These are phyloP conservation scores for Anagrus nilaparvatae DNA, from an alignment of 1,140 invertebrate species.

Conservation along the genomic window DNA sequence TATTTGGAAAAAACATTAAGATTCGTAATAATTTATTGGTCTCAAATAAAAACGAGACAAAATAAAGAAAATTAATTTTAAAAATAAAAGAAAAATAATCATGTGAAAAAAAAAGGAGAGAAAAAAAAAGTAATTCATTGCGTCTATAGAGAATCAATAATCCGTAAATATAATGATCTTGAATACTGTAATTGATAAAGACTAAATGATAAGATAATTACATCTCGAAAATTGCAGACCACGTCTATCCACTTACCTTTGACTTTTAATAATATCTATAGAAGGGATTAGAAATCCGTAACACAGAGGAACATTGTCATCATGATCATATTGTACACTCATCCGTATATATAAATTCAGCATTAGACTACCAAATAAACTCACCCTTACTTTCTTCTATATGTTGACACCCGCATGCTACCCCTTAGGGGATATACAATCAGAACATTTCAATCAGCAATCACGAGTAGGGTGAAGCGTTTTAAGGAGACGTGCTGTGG, in stretches of 20 bases:
- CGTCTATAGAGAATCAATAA: no score
- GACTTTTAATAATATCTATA: background rate
- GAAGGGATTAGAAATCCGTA: background rate
- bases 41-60: no score
- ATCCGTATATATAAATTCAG: conserved; percentile 27
- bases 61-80: no score
- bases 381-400: conserved; percentile 21
- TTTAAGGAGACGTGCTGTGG: conserved; percentile 16
- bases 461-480: conserved; percentile 26
- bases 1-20: no score
- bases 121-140: no score
- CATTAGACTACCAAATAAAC: conserved; percentile 45
- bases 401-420: conserved; percentile 38
- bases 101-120: no score
- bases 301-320: conserved; percentile 1
- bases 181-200: no score
- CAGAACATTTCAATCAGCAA: conserved; percentile 45
- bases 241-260: background rate
- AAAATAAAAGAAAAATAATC: no score
- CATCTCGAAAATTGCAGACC: conserved; percentile 6
- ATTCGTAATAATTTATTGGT: no score
- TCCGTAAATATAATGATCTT: no score
- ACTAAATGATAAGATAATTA: conserved; percentile 10
- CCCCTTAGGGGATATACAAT: conserved; percentile 40
- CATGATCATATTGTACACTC: conserved; percentile 10